Percentiles rank a stretch among this genome's conserved stretches.
Conservation (phyloP, 30 jellyfish, hydroid and myxozoan genomes). For the Aurelia aurita complex sp. Pacific region DNA sequence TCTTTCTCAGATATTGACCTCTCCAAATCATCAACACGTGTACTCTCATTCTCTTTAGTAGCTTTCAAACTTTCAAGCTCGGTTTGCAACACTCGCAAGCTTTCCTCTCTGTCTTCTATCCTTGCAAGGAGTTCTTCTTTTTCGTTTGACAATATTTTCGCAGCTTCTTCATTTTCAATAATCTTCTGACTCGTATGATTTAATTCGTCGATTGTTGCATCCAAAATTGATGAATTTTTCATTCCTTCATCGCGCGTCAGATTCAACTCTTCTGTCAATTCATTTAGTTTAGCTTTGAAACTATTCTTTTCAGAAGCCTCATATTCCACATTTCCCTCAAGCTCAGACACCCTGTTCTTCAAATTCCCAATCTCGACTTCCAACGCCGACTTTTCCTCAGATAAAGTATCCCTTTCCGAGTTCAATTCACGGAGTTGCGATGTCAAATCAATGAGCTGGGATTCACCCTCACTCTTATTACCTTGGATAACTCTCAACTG, state of each 20-base stretch:
- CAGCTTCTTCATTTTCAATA: background rate
- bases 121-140: background rate
- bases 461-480: background rate
- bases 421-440: background rate
- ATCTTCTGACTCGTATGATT: background rate
- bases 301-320: background rate
- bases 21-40: background rate
- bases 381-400: background rate
- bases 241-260: background rate
- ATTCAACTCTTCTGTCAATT: background rate
- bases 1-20: background rate
- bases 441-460: background rate
- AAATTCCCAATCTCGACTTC: background rate
- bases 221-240: background rate
- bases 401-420: background rate
- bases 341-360: background rate
- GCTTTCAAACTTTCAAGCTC: constrained; percentile 6
- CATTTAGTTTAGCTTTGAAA: background rate
- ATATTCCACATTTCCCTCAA: background rate
- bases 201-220: background rate
- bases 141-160: background rate
- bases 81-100: background rate
- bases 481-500: background rate
- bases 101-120: background rate
- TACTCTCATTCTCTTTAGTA: background rate